Percentiles rank a stretch among this genome's conserved stretches.
These are phyloP conservation scores for Manis javanica DNA, from an alignment of 2,797 vertebrate genomes.

Conservation along the genomic window DNA sequence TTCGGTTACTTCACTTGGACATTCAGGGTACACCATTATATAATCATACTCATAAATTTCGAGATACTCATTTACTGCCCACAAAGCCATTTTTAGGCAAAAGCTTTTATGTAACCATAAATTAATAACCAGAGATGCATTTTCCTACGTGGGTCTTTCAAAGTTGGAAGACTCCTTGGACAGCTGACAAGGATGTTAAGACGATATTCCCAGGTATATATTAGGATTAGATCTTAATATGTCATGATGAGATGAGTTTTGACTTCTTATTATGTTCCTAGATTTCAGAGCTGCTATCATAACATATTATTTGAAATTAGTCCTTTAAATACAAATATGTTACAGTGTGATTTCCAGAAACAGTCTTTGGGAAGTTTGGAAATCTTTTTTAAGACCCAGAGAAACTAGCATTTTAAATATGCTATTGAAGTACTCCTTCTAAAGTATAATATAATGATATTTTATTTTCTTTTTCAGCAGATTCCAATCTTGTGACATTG, in stretches of 20 bases:
- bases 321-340: neutral
- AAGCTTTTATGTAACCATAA: neutral
- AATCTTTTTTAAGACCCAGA: neutral
- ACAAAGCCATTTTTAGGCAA: neutral
- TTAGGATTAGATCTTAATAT: neutral
- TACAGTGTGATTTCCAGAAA: neutral
- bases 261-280: neutral
- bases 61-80: neutral
- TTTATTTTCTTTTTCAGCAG: conserved; percentile 16
- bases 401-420: neutral
- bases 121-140: neutral
- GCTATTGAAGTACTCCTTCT: neutral
- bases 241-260: neutral
- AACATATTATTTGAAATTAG: conserved; percentile 3
- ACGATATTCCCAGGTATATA: neutral
- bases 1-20: neutral
- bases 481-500: neutral
- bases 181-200: neutral
- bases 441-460: conserved; percentile 9
- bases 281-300: neutral
- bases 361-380: neutral
- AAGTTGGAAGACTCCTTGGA: neutral
- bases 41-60: neutral
- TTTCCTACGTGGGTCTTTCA: neutral
- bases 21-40: neutral